Conservation (phyloP, 2,113 vertebrate species). For the Alaudala cheleensis region DNA sequence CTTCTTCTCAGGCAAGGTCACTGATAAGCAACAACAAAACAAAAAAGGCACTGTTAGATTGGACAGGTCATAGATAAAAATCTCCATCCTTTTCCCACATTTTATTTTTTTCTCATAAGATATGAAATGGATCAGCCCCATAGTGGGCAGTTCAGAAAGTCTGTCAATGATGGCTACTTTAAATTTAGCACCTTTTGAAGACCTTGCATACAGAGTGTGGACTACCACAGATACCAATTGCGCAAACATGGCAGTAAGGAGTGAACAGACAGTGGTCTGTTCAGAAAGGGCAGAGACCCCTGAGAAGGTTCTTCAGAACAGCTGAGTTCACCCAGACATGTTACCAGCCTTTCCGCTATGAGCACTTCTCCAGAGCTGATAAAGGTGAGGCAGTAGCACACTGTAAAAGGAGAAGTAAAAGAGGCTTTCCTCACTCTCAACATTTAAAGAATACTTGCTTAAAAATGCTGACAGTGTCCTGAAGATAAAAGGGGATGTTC, state of each 20-base stretch:
- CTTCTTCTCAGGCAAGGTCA: slow-evolving; percentile 10
- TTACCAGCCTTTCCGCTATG: not conserved
- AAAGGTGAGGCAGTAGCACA: not conserved
- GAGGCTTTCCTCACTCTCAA: not conserved
- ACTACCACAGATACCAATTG: not conserved
- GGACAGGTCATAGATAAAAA: not conserved
- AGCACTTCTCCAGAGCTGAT: not conserved
- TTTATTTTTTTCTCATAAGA: not conserved
- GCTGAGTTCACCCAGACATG: not conserved
- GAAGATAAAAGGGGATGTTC: not conserved
- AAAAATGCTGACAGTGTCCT: not conserved
- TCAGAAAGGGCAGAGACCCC: not conserved
- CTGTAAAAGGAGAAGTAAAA: not conserved
- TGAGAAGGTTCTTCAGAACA: not conserved
- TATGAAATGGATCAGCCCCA: not conserved
- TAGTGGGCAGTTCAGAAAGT: not conserved
- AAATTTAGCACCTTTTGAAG: not conserved
- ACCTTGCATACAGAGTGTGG: not conserved
- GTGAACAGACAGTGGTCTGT: not conserved
- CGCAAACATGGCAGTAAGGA: not conserved
- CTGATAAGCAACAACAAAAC: slow-evolving; percentile 40
- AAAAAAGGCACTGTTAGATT: slow-evolving; percentile 23
- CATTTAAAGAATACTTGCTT: not conserved
- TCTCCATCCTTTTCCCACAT: not conserved
- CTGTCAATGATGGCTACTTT: not conserved